Evolutionary conservation across 1,140 invertebrate genomes (phyloP), one percentile per base, ranked within the genome.

Genomic region (Zaprionus lachaisei): DNA sequence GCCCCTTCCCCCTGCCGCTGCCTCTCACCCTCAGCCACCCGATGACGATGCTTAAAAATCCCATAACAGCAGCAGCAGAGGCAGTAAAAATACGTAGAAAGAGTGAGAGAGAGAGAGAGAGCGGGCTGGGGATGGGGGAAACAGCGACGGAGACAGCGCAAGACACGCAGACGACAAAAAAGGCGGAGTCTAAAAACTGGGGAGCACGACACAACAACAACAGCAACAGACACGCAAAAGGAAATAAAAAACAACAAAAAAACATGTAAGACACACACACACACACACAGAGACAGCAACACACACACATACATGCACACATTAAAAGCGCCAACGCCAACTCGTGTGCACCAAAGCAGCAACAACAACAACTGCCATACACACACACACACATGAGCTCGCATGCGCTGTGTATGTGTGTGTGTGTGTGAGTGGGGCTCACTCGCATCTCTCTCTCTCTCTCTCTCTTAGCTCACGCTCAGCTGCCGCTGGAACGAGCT

Each of bases 171-270:
- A 85, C 82, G 82, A 89, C 86, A 89, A 89, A 89, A 89, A 90
- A 90, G 85, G 85, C 85, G 85, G 85, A 89, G 85, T 90, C 85
- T 90, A 90, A 90, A 90, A 89, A 89, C 81, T 90, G 85, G 85
- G 81, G 86, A 90, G 85, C 79, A 85, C 72, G 41, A 81, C 79
- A 90, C 63, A 80, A 77, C 56, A 81, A 76, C 83, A 85, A 69
- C 65, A 84, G 38, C 67, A 71, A 26, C 74, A 72, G 66, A 80
- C 69, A 80, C 81, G 56, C 70, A 90, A 82, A 84, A 90, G 79
- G 79, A 90, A 91, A 85, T 80, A 90, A 80, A 91, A 89, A 72
- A 57, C 54, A 69, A 69, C 44, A 70, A 31, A 62, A 63, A 75
- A 75, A 71, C 85, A 89, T 84, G 81, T 81, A 89, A 89, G 81